These are phyloP conservation scores for Perca fluviatilis DNA, from an alignment of 2,113 vertebrate species.

Conservation along the genomic window DNA sequence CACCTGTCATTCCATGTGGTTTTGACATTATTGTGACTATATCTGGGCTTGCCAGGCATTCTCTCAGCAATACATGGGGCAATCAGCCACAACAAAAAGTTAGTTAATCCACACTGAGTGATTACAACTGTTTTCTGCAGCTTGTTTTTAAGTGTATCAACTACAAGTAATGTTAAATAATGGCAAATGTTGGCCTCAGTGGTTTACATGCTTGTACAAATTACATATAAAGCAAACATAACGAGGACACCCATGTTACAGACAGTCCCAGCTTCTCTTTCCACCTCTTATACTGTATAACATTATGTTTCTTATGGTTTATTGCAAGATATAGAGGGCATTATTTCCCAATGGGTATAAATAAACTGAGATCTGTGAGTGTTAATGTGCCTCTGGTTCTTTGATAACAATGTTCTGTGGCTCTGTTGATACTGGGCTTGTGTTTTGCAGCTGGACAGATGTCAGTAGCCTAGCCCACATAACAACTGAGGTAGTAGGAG, in stretches of 20 bases:
- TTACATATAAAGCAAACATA: background rate
- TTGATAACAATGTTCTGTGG: slow-evolving; percentile 10
- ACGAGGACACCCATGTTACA: background rate
- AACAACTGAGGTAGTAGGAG: background rate
- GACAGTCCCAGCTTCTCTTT: background rate
- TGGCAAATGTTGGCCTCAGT: background rate
- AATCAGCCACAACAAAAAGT: background rate
- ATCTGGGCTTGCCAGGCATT: background rate
- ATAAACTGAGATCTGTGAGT: background rate
- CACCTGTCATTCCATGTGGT: background rate
- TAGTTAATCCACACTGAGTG: background rate
- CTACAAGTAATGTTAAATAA: background rate
- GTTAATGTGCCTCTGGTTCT: background rate
- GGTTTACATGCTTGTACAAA: background rate
- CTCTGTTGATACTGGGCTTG: slow-evolving; percentile 28
- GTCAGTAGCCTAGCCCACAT: background rate
- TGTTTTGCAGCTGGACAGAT: slow-evolving; percentile 7
- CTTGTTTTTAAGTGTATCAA: background rate
- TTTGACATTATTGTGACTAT: background rate
- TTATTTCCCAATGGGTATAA: background rate
- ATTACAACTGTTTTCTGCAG: background rate
- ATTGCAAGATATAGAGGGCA: too few species aligned
- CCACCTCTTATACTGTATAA: background rate
- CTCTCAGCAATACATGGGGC: background rate
- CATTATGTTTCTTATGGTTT: background rate